phyloP scores from a whole-genome alignment of 2,797 vertebrate species.

The Odontamblyopus lacepedii region DNA sequence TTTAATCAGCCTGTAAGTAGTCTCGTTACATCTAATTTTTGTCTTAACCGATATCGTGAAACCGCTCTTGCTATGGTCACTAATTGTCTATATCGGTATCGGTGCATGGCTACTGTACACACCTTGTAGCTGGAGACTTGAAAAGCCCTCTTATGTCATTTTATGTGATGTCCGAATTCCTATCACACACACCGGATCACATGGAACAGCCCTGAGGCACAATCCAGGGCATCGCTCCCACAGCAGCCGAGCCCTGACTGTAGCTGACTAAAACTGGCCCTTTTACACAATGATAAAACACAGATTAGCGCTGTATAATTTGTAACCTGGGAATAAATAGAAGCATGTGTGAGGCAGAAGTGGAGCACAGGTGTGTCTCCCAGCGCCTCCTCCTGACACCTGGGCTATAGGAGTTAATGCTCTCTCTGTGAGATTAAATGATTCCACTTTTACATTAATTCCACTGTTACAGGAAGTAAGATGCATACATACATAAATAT shows the following conservation, averaged over 20 bases:
- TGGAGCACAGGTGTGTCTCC: conserved; percentile 35
- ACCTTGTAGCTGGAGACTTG: not conserved
- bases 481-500: not conserved
- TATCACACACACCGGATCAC: not conserved
- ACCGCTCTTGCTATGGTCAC: no score
- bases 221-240: not conserved
- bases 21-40: no score
- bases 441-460: conserved; percentile 4
- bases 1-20: no score
- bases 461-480: not conserved
- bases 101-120: no score
- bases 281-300: conserved; percentile 22
- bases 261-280: not conserved
- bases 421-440: conserved; percentile 8
- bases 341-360: conserved; percentile 7
- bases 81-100: no score
- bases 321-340: conserved; percentile 15
- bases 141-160: not conserved
- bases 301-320: conserved; percentile 14
- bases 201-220: not conserved
- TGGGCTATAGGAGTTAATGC: conserved; percentile 14
- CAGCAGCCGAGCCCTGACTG: not conserved
- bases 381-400: conserved; percentile 33
- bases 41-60: no score
- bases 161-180: not conserved